Evolutionary conservation across 2,888 invertebrate species (phyloP).

Genomic region (Metalampra italica): DNA sequence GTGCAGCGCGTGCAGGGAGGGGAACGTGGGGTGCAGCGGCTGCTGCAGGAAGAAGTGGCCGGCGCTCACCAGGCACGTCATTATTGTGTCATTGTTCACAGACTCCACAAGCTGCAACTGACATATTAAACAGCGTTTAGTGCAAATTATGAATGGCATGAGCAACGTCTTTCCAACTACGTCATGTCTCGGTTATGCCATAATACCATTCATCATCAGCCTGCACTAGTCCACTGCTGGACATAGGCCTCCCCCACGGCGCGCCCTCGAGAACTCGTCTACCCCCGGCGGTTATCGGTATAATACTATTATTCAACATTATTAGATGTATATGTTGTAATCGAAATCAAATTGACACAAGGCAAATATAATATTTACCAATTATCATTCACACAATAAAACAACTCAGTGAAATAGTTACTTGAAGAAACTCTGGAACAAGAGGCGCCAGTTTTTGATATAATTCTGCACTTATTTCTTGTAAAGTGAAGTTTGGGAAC

Average conservation of each 20-base stretch:
- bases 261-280: no score
- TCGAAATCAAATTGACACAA: no score
- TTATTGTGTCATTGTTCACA: constrained; percentile 94
- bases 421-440: constrained; percentile 78
- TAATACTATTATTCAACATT: no score
- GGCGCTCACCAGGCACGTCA: constrained; percentile 91
- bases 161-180: no score
- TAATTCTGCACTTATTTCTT: constrained; percentile 75
- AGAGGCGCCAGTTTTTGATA: constrained; percentile 70
- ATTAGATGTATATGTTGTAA: no score
- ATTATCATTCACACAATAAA: no score
- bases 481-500: constrained; percentile 88
- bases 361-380: no score
- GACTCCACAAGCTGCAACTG: constrained; percentile 90
- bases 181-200: no score
- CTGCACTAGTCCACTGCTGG: no score
- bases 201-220: no score
- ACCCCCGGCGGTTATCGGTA: no score
- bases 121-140: constrained; percentile 8
- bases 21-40: constrained; percentile 96
- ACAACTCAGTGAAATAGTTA: constrained; percentile 43
- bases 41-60: constrained; percentile 97
- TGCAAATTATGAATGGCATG: background rate
- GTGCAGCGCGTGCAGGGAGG: constrained; percentile 88
- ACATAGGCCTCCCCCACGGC: no score